Conservation (phyloP, 2,888 invertebrate species). For the Acleris literana region DNA sequence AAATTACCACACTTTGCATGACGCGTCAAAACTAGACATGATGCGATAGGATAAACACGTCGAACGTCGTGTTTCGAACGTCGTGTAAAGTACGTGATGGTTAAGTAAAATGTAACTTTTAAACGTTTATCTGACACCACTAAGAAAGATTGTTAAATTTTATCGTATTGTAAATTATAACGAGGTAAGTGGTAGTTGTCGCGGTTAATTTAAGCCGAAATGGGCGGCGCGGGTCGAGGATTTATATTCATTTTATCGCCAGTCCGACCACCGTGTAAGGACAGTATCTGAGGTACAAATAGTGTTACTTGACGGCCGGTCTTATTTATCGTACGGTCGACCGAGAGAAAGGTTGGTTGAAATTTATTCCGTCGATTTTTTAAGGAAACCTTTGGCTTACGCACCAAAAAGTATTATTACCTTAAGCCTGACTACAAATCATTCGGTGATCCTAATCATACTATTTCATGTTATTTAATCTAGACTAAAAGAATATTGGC, state of each 20-base stretch:
- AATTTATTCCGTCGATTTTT: constrained; percentile 22
- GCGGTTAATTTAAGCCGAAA: constrained; percentile 43
- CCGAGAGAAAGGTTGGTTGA: constrained; percentile 13
- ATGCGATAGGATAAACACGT: constrained; percentile 1
- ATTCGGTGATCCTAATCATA: too few species aligned
- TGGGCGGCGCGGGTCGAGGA: constrained; percentile 41
- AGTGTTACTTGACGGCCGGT: constrained; percentile 21
- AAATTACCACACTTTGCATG: constrained; percentile 20
- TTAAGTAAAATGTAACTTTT: neutral
- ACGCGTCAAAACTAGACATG: constrained; percentile 8
- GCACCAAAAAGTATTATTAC: too few species aligned
- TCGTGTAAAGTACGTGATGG: too few species aligned
- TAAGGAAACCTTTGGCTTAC: neutral
- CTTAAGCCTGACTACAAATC: too few species aligned
- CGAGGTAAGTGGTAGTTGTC: constrained; percentile 42
- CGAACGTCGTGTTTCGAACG: too few species aligned
- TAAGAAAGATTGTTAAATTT: constrained; percentile 5
- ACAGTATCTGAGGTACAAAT: constrained; percentile 37
- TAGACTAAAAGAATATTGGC: neutral
- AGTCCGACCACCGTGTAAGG: constrained; percentile 41
- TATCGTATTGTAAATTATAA: constrained; percentile 34
- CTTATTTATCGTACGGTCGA: constrained; percentile 30
- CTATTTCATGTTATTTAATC: too few species aligned
- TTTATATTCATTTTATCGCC: constrained; percentile 49
- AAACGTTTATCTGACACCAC: neutral